Percentiles rank a stretch among this genome's conserved stretches.
Evolutionary conservation across 1,140 invertebrate species (phyloP).

Genomic region (Drosophila lacteicornis): DNA sequence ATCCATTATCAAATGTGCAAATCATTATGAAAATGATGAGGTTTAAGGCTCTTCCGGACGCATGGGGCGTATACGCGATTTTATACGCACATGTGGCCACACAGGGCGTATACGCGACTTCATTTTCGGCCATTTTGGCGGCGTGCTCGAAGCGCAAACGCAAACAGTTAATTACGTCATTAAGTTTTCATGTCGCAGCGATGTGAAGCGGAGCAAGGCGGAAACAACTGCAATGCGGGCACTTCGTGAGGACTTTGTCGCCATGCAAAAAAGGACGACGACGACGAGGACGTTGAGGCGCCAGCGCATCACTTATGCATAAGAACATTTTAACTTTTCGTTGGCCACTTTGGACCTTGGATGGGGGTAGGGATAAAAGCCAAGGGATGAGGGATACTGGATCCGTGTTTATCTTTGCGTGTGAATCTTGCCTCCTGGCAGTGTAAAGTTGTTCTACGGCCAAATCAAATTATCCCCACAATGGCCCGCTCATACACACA

Average conservation of each 20-base stretch:
- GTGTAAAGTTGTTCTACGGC: constrained; percentile 48
- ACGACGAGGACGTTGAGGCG: constrained; percentile 20
- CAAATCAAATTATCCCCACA: constrained; percentile 58
- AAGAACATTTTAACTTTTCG: constrained; percentile 82
- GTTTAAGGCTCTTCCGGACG: neutral
- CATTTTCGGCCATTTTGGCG: constrained; percentile 34
- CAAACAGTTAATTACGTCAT: constrained; percentile 82
- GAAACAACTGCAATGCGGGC: constrained; percentile 79
- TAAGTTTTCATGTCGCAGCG: constrained; percentile 76
- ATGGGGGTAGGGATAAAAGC: neutral
- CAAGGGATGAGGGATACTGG: neutral
- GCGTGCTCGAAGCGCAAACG: constrained; percentile 66
- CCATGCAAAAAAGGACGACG: constrained; percentile 46
- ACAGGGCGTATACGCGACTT: constrained; percentile 59
- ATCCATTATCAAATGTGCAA: neutral
- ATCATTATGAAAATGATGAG: neutral
- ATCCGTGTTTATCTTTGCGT: constrained; percentile 73
- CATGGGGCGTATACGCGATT: constrained; percentile 54
- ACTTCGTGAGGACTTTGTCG: constrained; percentile 77
- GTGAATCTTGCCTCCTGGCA: constrained; percentile 72
- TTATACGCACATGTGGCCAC: constrained; percentile 9
- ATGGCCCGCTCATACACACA: neutral
- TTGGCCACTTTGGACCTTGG: constrained; percentile 72
- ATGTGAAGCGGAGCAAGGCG: constrained; percentile 35
- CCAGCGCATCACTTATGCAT: constrained; percentile 76